Percentiles rank a stretch among this genome's conserved stretches.
Evolutionary conservation across 2,113 vertebrate species (phyloP).

Genomic region (Paramormyrops kingsleyae): DNA sequence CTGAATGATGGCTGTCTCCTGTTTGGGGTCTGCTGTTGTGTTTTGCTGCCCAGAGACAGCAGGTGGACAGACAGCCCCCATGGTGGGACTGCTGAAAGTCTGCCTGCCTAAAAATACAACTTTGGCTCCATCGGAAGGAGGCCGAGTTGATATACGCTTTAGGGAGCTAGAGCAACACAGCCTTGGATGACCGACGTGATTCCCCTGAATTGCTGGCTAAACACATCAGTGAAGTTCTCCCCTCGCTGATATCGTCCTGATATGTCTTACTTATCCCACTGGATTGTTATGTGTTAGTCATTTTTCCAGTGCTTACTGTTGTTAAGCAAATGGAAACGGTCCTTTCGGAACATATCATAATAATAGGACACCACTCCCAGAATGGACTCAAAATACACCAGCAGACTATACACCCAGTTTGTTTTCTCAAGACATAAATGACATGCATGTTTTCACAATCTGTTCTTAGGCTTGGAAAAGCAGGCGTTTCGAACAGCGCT

Average conservation of each 20-base stretch:
- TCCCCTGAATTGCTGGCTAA: background rate
- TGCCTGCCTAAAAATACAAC: slow-evolving; percentile 13
- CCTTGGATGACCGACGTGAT: background rate
- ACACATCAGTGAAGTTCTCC: background rate
- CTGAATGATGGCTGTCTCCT: background rate
- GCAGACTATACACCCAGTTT: background rate
- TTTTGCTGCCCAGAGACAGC: background rate
- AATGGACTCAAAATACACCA: background rate
- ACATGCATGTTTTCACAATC: background rate
- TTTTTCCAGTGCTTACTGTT: background rate
- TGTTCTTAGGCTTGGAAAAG: background rate
- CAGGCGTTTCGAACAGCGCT: no score
- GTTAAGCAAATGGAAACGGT: background rate
- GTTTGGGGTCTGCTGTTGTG: background rate
- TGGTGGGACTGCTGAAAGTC: slow-evolving; percentile 10
- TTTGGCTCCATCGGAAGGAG: background rate
- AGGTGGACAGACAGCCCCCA: background rate
- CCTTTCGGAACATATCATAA: background rate
- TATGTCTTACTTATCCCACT: background rate
- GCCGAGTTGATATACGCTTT: background rate
- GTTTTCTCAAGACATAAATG: background rate
- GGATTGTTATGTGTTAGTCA: background rate
- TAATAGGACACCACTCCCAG: background rate
- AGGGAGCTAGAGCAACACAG: background rate
- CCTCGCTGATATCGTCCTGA: background rate